phyloP scores from a whole-genome alignment of 2,888 invertebrate species.

The Fragum sueziense region DNA sequence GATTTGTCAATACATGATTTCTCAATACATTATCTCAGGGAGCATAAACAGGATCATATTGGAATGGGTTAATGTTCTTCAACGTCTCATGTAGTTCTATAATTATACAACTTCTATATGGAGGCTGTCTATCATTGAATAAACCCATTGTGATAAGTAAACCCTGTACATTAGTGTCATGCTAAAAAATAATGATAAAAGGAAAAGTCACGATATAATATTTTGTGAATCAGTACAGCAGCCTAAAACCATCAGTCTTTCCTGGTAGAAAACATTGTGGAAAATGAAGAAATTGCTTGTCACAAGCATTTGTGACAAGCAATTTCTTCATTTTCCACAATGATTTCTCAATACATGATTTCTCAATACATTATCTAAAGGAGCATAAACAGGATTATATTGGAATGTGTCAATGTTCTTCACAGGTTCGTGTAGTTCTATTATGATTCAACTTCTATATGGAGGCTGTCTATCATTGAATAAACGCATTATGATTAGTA shows the following conservation, averaged over 20 bases:
- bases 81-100: constrained; percentile 15
- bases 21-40: too few species aligned
- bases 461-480: constrained; percentile 28
- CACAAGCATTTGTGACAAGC: too few species aligned
- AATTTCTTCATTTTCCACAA: constrained; percentile 1
- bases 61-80: too few species aligned
- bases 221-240: constrained; percentile 19
- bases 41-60: too few species aligned
- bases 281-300: neutral
- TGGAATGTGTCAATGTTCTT: too few species aligned
- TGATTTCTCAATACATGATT: too few species aligned
- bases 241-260: neutral
- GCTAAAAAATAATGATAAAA: neutral
- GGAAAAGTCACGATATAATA: too few species aligned
- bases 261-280: neutral
- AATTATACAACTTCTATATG: constrained; percentile 22
- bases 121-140: constrained; percentile 25
- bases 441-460: constrained; percentile 20
- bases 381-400: too few species aligned
- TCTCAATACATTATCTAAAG: too few species aligned
- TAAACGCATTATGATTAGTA: constrained; percentile 11
- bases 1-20: too few species aligned
- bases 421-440: constrained; percentile 13
- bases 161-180: neutral
- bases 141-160: constrained; percentile 16